Evolutionary conservation across 1,140 invertebrate species (phyloP), one percentile per base, ranked within the genome.

Genomic region (Lasioglossum baleicum): DNA sequence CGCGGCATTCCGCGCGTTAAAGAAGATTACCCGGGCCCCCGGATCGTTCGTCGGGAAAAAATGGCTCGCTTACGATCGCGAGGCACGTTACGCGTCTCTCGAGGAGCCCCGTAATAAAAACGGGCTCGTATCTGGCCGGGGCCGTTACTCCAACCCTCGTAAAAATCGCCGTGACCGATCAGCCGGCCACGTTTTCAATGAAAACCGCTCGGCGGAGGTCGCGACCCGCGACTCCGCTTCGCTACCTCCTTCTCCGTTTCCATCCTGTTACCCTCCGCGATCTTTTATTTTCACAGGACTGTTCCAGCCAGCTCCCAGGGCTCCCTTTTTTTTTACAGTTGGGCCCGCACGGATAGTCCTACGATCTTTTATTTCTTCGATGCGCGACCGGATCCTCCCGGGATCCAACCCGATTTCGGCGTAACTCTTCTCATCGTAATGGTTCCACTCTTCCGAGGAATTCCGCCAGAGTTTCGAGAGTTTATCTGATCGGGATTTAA

Each of bases 121-220:
- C 65, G 17, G 10, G 60, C 17, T 40, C 74, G 74, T 66, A 68
- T 68, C 68, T 61, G 48, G 35, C n/a, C 65, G 15, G 61, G 10
- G 56, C 58, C 35, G 53, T 74, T 82, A 71, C 68, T 60, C 44
- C 51, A 4, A 74, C 53, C 44, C 31, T 56, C 56, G 40, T 72
- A 77, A 83, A 83, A 83, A 77, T 82, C 15, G n/a, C 26, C 82
- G 40, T 72, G 44, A 72, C 61, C 82, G 63, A 82, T 82, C 63
- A n/a, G 53, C 61, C 35, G 48, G 64, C 44, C 17, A 3, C 40
- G 61, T 40, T 72, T 71, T 64, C 80, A 77, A 63, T 60, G 72
- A 65, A 65, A 69, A 48, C 17, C 64, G 48, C n/a, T 48, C 44
- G 44, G 53, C 35, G 60, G 20, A 42, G 63, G 35, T 8, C 63